Evolutionary conservation across 30 jellyfish, hydroid and myxozoan genomes (phyloP).

Genomic region (Rhopilema esculentum): DNA sequence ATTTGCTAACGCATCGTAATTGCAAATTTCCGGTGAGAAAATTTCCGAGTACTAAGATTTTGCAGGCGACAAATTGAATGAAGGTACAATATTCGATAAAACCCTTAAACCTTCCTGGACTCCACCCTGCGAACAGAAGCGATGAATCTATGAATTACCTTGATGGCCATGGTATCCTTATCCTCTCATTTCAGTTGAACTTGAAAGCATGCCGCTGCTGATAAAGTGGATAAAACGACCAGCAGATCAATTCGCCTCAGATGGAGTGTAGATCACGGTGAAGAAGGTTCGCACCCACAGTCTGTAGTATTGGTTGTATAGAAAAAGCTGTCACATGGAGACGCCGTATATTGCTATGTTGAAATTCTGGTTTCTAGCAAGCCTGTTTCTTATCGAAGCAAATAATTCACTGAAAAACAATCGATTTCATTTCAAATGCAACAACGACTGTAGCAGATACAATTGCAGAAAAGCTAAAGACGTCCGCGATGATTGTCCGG

Average conservation of each 20-base stretch:
- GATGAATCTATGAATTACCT: conserved; percentile 43
- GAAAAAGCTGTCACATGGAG: not conserved
- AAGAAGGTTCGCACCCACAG: not conserved
- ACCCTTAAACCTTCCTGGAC: conserved; percentile 63
- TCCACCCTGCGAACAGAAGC: conserved; percentile 44
- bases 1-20: conserved; percentile 11
- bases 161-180: conserved; percentile 24
- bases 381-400: conserved; percentile 34
- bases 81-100: conserved; percentile 24
- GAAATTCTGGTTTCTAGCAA: conserved; percentile 7
- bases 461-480: conserved; percentile 67
- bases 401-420: conserved; percentile 17
- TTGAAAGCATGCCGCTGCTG: conserved; percentile 66
- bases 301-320: not conserved
- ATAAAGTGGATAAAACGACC: conserved; percentile 28
- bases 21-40: conserved; percentile 53
- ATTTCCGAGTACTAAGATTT: conserved; percentile 11
- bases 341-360: not conserved
- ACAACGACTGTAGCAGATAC: conserved; percentile 69
- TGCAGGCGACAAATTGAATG: conserved; percentile 30
- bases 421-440: conserved; percentile 55
- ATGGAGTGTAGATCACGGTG: not conserved
- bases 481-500: conserved; percentile 75
- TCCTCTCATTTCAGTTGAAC: conserved; percentile 13
- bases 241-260: conserved; percentile 10